Evolutionary conservation across 2,888 invertebrate species (phyloP).

Genomic region (Tenodera sinensis): DNA sequence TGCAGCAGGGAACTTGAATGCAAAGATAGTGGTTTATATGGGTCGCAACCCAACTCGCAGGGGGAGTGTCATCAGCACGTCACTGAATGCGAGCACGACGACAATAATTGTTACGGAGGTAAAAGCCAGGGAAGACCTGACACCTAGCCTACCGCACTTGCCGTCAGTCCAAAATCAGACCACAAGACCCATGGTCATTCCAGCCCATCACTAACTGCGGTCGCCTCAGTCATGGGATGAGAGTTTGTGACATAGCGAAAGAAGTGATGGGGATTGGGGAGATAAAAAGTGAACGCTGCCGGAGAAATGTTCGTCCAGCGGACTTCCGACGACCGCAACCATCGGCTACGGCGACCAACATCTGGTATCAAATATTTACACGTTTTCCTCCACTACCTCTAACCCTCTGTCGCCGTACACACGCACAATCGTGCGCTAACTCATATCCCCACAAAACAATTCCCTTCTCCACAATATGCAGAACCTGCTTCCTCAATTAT

Average conservation of each 20-base stretch:
- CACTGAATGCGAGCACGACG: not conserved
- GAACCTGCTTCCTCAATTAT: conserved; percentile 16
- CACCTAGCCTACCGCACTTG: not conserved
- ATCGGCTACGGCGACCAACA: not conserved
- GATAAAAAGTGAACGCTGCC: not conserved
- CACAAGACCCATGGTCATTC: not conserved
- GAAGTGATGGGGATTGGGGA: not conserved
- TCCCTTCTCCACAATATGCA: conserved; percentile 1
- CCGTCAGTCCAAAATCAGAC: not conserved
- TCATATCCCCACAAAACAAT: not conserved
- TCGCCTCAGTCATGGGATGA: not conserved
- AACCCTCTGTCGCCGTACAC: not conserved
- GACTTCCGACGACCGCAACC: not conserved
- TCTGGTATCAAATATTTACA: conserved; percentile 13
- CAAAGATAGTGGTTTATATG: not conserved
- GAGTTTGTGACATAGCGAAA: not conserved
- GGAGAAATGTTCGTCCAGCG: not conserved
- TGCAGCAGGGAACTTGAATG: not conserved
- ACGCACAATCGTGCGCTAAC: not conserved
- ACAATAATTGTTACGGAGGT: not conserved
- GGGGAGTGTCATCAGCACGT: not conserved
- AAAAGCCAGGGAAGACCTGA: not conserved
- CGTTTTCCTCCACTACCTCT: not conserved
- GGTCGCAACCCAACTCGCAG: not conserved
- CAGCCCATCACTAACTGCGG: not conserved